These are phyloP conservation scores for Peromyscus aztecus DNA, from an alignment of 2,797 vertebrate genomes.

Conservation along the genomic window DNA sequence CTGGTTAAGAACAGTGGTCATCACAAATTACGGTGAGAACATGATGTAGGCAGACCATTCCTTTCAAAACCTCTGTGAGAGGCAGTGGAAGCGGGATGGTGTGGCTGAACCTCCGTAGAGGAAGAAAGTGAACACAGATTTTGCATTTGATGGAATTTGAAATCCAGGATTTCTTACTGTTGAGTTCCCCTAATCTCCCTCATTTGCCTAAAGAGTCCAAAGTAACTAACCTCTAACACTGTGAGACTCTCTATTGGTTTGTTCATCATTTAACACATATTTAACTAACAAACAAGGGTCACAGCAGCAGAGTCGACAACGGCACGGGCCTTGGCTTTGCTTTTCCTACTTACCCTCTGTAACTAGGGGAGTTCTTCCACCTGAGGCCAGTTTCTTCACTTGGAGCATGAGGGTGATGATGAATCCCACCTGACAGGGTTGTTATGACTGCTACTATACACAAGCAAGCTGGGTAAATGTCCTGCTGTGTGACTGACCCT, in stretches of 20 bases:
- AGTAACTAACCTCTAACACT: background rate
- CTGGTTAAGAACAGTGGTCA: background rate
- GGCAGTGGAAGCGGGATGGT: background rate
- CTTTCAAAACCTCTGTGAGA: background rate
- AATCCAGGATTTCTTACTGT: background rate
- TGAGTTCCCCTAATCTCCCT: background rate
- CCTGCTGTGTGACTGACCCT: background rate
- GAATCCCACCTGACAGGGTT: background rate
- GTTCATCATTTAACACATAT: background rate
- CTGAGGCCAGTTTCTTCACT: background rate
- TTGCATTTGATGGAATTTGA: background rate
- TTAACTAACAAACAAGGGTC: background rate
- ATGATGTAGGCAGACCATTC: background rate
- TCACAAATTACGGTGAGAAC: background rate
- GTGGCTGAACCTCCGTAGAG: accelerated
- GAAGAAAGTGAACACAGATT: background rate
- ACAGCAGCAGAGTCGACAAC: background rate
- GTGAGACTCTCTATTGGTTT: background rate
- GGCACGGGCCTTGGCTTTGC: background rate
- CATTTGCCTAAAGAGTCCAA: background rate
- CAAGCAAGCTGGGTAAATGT: background rate
- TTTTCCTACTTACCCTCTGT: background rate
- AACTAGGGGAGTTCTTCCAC: background rate
- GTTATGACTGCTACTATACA: background rate
- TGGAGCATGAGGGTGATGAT: background rate